Conservation (phyloP, 2,888 invertebrate species). For the Drosophila sordidapex region DNA sequence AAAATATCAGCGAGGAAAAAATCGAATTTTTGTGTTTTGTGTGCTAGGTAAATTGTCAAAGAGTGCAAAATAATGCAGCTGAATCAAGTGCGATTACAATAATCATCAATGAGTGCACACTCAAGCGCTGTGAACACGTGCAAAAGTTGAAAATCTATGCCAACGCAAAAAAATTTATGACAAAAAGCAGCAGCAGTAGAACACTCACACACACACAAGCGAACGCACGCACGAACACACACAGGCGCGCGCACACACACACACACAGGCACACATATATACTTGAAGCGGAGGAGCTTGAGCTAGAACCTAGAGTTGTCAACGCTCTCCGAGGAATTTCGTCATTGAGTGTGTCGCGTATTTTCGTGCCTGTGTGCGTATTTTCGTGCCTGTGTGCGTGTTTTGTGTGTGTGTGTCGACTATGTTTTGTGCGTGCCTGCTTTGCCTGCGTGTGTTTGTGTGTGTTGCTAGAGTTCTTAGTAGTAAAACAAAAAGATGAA, state of each 20-base stretch:
- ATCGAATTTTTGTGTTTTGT: conserved; percentile 84
- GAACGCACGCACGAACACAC: conserved; percentile 34
- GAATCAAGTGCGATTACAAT: conserved; percentile 41
- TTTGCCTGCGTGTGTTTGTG: conserved; percentile 50
- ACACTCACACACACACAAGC: conserved; percentile 35
- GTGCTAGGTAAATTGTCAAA: conserved; percentile 82
- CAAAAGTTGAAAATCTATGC: conserved; percentile 44
- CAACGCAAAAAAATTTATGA: conserved; percentile 64
- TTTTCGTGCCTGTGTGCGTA: conserved; percentile 42
- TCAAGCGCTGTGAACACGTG: conserved; percentile 44
- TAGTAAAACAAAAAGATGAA: conserved; percentile 67
- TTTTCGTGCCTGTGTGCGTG: conserved; percentile 34
- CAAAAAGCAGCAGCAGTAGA: conserved; percentile 71
- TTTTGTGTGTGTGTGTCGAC: conserved; percentile 31
- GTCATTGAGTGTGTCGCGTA: conserved; percentile 78
- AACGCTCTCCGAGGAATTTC: conserved; percentile 79
- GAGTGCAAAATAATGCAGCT: conserved; percentile 57
- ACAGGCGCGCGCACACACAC: conserved; percentile 27
- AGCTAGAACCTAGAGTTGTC: conserved; percentile 78
- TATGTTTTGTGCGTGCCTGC: conserved; percentile 62
- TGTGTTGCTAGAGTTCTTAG: conserved; percentile 63
- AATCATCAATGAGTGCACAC: conserved; percentile 42
- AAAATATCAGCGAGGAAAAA: conserved; percentile 82
- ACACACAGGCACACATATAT: conserved; percentile 24
- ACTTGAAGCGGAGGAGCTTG: conserved; percentile 54